Percentiles rank a stretch among this genome's conserved stretches.
Evolutionary conservation across 2,888 invertebrate species (phyloP).

Genomic region (Andrena camellia): DNA sequence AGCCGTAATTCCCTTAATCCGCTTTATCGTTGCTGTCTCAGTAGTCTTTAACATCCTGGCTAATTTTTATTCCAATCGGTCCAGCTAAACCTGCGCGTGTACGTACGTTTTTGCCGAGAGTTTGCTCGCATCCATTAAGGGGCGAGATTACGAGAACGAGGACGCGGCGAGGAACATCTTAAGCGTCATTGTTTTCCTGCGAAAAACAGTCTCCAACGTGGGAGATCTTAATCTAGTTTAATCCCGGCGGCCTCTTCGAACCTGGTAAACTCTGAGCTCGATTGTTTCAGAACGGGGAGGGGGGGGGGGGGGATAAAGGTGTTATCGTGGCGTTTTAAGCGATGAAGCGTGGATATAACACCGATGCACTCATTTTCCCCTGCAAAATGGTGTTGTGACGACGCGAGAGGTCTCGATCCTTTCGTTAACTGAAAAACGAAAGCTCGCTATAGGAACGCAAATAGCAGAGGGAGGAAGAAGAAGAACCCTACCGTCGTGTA

Average conservation of each 20-base stretch:
- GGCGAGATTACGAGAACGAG: conserved; percentile 13
- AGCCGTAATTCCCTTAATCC: no score
- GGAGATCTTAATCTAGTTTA: conserved; percentile 27
- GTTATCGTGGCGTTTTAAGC: neutral
- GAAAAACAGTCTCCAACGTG: conserved; percentile 19
- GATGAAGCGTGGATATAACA: neutral
- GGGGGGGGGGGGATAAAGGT: neutral
- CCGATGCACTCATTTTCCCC: neutral
- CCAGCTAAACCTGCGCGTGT: neutral
- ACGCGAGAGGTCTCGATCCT: neutral
- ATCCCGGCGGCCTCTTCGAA: conserved; percentile 15
- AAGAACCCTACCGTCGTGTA: no score
- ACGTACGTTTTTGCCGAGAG: neutral
- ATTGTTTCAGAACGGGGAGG: conserved; percentile 1
- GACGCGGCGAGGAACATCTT: conserved; percentile 1
- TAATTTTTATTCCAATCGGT: neutral
- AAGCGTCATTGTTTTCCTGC: conserved; percentile 19
- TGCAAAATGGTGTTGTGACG: neutral
- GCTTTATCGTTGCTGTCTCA: no score
- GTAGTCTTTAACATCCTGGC: neutral
- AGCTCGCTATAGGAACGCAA: no score
- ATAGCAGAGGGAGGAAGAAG: no score
- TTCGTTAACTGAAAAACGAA: no score
- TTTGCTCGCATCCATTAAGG: conserved; percentile 11
- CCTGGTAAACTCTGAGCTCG: neutral